Base-by-base conservation (phyloP, 2,113 vertebrate genomes). In the Donacobius atricapilla region DNA sequence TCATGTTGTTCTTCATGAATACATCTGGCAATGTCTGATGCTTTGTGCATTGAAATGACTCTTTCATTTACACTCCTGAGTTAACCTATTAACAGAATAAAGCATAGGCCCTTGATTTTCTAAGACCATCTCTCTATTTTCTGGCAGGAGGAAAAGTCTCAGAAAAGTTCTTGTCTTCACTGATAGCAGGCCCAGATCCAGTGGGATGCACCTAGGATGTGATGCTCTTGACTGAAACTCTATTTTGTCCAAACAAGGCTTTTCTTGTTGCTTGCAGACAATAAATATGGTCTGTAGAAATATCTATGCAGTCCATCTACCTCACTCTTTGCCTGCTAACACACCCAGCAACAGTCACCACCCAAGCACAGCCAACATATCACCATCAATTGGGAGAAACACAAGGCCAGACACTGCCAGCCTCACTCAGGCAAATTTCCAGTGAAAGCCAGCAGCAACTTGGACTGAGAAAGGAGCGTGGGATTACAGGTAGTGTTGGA, bases 11-110 rank as follows among this genome's bases (percentile, higher is more conserved):
- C 44, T 86, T 89, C 44, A 61, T 56, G 9, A 95, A 78, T 50
- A 61, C 12, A 56, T 81, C 78, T 21, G 18, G 66, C 40, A 87
- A 75, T 17, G 47, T 45, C 35, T 80, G 53, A 77, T 80, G 58
- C 21, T 78, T 86, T 70, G 81, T 83, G 35, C 39, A 89, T 33
- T 66, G 54, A 90, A 95, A 70, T 9, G 0, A 79, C 15, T 30
- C 65, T 92, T 87, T 61, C 81, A 71, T 93, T 94, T 94, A 93
- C 40, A 68, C 76, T 85, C 65, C n/a, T 79, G 50, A 80, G 69
- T 63, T 94, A 66, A 94, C 78, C 39, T 54, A 42, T 64, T 87
- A 76, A 60, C 58, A 94, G 50, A 63, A 12, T 24, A 70, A 79
- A 93, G 77, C 11, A 4, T 20, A 20, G 56, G 13, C 18, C 53